phyloP scores from a whole-genome alignment of 2,797 vertebrate species.

The Brachymystax lenok region DNA sequence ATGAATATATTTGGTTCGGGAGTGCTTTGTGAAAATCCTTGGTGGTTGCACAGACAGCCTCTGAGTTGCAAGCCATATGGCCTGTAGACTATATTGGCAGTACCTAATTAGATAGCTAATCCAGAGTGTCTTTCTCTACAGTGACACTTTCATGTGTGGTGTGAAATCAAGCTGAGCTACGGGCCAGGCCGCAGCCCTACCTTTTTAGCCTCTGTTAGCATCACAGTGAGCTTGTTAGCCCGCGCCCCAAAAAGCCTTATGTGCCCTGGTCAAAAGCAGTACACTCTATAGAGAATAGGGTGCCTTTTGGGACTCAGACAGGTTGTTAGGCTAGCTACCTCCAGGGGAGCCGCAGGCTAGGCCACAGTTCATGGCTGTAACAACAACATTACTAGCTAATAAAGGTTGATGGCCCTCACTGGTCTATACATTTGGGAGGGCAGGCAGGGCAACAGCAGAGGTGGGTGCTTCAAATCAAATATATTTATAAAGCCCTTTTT shows the following conservation, averaged over 20 bases:
- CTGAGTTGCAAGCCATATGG: conserved; percentile 17
- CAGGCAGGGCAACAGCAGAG: conserved; percentile 10
- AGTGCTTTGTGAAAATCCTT: conserved; percentile 2
- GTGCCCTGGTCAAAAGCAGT: conserved; percentile 65
- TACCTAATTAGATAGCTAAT: conserved; percentile 55
- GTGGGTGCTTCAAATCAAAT: no score
- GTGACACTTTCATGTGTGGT: conserved; percentile 45
- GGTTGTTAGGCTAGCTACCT: not conserved
- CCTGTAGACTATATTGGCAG: conserved; percentile 34
- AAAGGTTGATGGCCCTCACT: conserved; percentile 67
- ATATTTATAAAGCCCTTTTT: no score
- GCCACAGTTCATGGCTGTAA: conserved; percentile 64
- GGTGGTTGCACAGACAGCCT: conserved; percentile 21
- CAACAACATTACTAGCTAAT: conserved; percentile 73
- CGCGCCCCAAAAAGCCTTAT: conserved; percentile 28
- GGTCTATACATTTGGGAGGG: conserved; percentile 60
- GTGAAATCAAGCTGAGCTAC: conserved; percentile 50
- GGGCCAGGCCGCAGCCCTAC: conserved; percentile 29
- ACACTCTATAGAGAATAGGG: conserved; percentile 64
- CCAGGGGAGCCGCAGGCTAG: not conserved
- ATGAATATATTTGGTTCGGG: not conserved
- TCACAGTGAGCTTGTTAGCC: conserved; percentile 53
- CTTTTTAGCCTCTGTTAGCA: conserved; percentile 49
- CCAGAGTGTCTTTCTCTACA: conserved; percentile 37
- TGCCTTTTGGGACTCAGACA: not conserved